Conservation (phyloP, 2,888 invertebrate species). For the Halictus quadricinctus region DNA sequence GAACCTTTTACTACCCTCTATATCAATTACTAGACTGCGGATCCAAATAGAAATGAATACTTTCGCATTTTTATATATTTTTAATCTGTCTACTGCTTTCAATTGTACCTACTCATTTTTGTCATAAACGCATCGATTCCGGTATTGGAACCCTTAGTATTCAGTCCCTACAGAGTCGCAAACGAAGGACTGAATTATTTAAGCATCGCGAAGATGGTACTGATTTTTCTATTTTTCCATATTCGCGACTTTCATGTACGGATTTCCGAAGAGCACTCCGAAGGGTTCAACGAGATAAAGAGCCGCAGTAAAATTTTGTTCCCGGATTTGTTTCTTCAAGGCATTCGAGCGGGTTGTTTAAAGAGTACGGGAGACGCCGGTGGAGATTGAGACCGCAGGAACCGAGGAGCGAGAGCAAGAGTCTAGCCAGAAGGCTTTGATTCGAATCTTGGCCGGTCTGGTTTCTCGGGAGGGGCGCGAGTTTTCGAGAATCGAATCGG, state of each 20-base stretch:
- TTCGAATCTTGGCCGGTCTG: slow-evolving; percentile 40
- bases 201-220: no score
- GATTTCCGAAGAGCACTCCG: not conserved
- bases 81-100: not conserved
- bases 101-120: no score
- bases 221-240: not conserved
- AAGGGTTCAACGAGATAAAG: not conserved
- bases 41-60: no score
- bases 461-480: slow-evolving; percentile 23
- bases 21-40: no score
- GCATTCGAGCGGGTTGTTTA: not conserved
- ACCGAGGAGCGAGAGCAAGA: not conserved
- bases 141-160: no score
- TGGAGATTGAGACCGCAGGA: not conserved
- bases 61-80: not conserved
- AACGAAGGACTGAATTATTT: not conserved
- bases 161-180: no score
- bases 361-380: not conserved
- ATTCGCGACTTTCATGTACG: not conserved
- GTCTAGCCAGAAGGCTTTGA: slow-evolving; percentile 9
- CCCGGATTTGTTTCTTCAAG: not conserved
- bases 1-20: not conserved
- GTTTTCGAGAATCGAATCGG: slow-evolving; percentile 38
- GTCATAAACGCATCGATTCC: no score
- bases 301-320: not conserved